phyloP scores from a whole-genome alignment of 2,113 vertebrate genomes.

The Spizaetus ornatus region DNA sequence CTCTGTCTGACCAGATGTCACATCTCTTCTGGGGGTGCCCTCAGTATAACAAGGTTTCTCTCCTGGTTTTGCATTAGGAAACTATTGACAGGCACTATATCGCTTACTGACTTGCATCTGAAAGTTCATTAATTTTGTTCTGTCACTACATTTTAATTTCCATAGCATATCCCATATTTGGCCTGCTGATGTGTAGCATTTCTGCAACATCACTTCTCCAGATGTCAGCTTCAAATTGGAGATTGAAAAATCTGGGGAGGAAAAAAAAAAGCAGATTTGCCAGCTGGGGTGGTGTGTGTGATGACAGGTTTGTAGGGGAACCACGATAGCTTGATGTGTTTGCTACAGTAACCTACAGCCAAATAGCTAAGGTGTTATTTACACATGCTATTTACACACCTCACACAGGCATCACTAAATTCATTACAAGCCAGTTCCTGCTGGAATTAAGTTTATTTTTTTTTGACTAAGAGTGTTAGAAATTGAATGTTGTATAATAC shows the following conservation, averaged over 20 bases:
- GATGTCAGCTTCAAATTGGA: constrained; percentile 42
- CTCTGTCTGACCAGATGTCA: neutral
- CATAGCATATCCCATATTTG: neutral
- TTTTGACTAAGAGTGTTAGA: neutral
- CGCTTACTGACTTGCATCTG: neutral
- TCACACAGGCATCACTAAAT: neutral
- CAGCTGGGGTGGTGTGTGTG: neutral
- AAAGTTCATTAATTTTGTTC: neutral
- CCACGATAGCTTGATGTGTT: neutral
- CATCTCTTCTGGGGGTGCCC: neutral
- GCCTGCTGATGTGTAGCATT: neutral
- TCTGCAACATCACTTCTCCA: constrained; percentile 37
- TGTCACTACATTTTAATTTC: neutral
- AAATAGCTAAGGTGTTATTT: neutral
- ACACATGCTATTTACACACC: neutral
- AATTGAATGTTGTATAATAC: neutral
- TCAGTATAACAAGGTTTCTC: neutral
- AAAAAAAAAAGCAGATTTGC: neutral
- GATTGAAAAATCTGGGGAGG: neutral
- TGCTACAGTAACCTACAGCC: neutral
- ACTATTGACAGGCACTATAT: neutral
- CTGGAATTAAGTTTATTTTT: neutral
- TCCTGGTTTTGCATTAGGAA: neutral
- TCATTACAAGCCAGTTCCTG: neutral
- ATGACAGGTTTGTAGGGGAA: neutral